Conservation (phyloP, 2,797 vertebrate species). For the Erpetoichthys calabaricus region DNA sequence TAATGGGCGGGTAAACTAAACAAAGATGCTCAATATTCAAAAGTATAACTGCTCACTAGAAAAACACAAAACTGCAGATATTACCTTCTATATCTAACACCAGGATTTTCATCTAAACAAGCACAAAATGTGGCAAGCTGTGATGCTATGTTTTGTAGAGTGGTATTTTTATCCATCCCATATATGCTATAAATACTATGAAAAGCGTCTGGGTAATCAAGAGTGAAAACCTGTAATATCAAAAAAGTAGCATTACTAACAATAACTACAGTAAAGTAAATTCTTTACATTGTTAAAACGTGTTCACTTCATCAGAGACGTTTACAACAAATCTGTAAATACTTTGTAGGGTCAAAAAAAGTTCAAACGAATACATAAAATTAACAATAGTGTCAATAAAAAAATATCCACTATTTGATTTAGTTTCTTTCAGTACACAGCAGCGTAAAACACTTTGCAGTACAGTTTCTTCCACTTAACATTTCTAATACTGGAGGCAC, state of each 20-base stretch:
- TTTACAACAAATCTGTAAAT: neutral
- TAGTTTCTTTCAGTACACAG: no score
- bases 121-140: constrained; percentile 87
- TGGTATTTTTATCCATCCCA: constrained; percentile 48
- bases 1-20: neutral
- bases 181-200: constrained; percentile 69
- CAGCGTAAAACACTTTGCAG: no score
- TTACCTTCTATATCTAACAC: constrained; percentile 78
- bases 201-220: constrained; percentile 71
- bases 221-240: constrained; percentile 70
- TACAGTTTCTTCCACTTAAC: no score
- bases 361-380: no score
- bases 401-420: no score
- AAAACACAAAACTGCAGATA: neutral
- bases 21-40: neutral
- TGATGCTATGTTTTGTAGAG: constrained; percentile 61
- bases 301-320: neutral
- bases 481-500: no score
- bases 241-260: neutral
- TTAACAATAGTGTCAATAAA: no score
- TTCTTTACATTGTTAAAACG: neutral
- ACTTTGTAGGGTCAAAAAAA: no score
- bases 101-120: constrained; percentile 83
- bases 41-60: neutral
- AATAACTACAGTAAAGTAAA: neutral